Conservation (phyloP, 1,140 invertebrate species). For the Akabosia matsudoensis region DNA sequence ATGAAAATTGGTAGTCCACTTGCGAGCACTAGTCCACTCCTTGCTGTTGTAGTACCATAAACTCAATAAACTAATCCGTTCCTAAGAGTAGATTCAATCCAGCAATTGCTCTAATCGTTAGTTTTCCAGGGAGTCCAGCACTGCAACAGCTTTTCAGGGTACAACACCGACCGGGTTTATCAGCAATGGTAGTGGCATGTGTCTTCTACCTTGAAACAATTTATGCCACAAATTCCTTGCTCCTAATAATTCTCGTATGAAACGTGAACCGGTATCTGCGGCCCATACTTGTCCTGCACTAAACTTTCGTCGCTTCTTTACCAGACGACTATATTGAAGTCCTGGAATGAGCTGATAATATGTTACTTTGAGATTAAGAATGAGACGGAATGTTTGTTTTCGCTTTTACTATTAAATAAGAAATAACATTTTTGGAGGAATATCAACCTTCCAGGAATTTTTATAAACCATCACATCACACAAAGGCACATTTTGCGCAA, state of each 20-base stretch:
- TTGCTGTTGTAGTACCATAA: too few species aligned
- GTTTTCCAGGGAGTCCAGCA: not conserved
- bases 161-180: too few species aligned
- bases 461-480: too few species aligned
- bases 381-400: not conserved
- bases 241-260: not conserved
- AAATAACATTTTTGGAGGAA: not conserved
- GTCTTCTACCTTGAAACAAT: not conserved
- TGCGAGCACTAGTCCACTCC: too few species aligned
- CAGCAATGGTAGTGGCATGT: not conserved
- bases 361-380: not conserved
- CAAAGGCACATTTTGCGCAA: too few species aligned
- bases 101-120: not conserved
- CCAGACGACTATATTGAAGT: not conserved
- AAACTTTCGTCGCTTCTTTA: not conserved
- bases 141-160: not conserved
- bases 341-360: not conserved
- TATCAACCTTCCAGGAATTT: constrained; percentile 1
- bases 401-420: too few species aligned
- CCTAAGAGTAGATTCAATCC: not conserved
- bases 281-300: not conserved
- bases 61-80: not conserved
- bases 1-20: too few species aligned
- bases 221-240: not conserved
- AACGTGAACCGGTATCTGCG: not conserved